These are phyloP conservation scores for Endotricha flammealis DNA, from an alignment of 2,888 invertebrate genomes.

Conservation along the genomic window DNA sequence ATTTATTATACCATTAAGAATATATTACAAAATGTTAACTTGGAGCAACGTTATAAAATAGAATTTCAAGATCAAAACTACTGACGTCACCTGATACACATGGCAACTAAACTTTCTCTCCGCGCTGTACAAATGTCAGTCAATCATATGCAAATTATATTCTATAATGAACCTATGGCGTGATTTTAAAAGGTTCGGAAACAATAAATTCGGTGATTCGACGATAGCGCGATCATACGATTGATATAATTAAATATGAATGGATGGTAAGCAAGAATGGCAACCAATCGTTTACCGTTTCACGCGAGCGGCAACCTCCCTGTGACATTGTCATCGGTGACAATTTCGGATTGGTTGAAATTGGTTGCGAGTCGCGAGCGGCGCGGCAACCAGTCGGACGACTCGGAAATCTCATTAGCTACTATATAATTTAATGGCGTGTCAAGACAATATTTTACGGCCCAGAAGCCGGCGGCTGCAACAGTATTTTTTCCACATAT, in stretches of 20 bases:
- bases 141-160: constrained; percentile 23
- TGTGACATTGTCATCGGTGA: constrained; percentile 9
- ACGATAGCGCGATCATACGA: not conserved
- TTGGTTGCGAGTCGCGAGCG: not conserved
- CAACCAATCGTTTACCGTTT: constrained; percentile 18
- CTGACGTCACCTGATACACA: not conserved
- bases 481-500: constrained; percentile 2
- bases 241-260: constrained; percentile 12
- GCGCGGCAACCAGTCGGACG: constrained; percentile 10
- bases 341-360: constrained; percentile 3
- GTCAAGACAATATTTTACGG: constrained; percentile 14
- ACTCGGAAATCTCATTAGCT: constrained; percentile 15
- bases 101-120: constrained; percentile 19
- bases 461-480: constrained; percentile 14
- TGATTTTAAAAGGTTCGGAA: constrained; percentile 5
- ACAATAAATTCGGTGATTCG: constrained; percentile 12
- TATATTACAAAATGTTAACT: not conserved
- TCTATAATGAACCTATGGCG: constrained; percentile 15
- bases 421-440: constrained; percentile 19
- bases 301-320: constrained; percentile 15
- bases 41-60: not conserved
- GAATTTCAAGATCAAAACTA: not conserved
- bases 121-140: constrained; percentile 19
- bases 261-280: constrained; percentile 7
- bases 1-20: not conserved